Base-by-base conservation (phyloP, 2,888 invertebrate species). In the Callimorpha dominula region DNA sequence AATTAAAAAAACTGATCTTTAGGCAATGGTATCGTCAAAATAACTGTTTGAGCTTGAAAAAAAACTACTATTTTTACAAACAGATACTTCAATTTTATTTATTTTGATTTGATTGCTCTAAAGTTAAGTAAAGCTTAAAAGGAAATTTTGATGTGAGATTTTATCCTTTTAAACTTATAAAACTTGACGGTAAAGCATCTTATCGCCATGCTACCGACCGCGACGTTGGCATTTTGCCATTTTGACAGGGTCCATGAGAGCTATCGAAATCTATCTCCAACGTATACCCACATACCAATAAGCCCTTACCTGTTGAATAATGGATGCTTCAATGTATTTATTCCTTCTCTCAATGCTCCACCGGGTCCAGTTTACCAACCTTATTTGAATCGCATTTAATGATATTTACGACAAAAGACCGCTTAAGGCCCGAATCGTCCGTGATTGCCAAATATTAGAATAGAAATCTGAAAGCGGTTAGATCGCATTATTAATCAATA, bases 241-340 rank as follows among this genome's bases (percentile, higher is more conserved):
- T 74, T 75, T 74, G 71, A 69, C 72, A 79, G 77, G 73, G 73
- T 74, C 65, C 77, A 80, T 78, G 75, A 79, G 81, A 79, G 83
- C 84, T 80, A 84, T 87, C 85, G 84, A 81, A 87, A 89, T 88
- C 86, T 85, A 86, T 88, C 86, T 86, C 80, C 79, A 78, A 82
- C 80, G 83, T 83, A 82, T 81, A 85, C 80, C 81, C 80, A 78
- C 79, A 83, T 78, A 78, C 83, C 85, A 81, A 87, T 85, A 83
- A 86, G 83, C 86, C 84, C 84, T 87, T 89, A 92, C 91, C 91
- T 92, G 91, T 92, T 92, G 92, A 92, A 91, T 92, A 88, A 91
- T 91, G 88, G 81, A 91, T 90, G 76, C 74, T 81, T 68, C 77
- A 70, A 74, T 73, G 74, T 79, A 83, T 83, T 78, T 86, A 84